Base-by-base conservation (phyloP, 2,113 vertebrate species). In the Chionis minor region DNA sequence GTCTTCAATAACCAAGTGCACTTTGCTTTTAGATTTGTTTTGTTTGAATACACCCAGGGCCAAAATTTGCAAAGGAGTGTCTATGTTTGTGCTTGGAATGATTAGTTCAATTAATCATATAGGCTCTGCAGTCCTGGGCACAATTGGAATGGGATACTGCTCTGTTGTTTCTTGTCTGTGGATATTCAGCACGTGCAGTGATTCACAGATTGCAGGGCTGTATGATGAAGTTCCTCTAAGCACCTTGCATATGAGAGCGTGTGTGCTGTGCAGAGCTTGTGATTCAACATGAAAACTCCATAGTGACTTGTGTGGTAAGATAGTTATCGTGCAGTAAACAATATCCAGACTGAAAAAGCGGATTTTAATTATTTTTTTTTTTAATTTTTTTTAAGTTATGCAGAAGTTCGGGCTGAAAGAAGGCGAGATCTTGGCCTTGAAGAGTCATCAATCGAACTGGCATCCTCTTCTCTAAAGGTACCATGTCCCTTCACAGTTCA, bases 381-480 rank as follows among this genome's bases (percentile, higher is more conserved):
- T 26, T 9, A 3, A 32, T 14, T 47, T 5, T 55, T 33, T 83
- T 78, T 75, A 42, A 99, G 99, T 96, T 99, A 99, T 75, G 98
- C 99, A 12, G 98, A 99, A 89, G 99, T 99, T 92, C 98, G 98
- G 89, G 98, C 99, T 58, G 99, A 99, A 95, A 98, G 98, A 79
- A 98, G 99, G 90, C 90, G 98, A 97, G 99, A 98, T 23, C 98
- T 99, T 49, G 98, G 99, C 85, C 98, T 99, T 10, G 98, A 99
- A 49, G 99, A 99, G 88, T 97, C 98, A 63, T 98, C 98, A 15
- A 88, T 98, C 59, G 99, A 99, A 93, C 92, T 98, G n/a, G 98
- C 98, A 21, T 98, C 98, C 27, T 98, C 97, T 14, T 97, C 98
- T 88, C 91, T 99, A 71, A 99, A 99, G 98, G 99, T 99, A 97